Evolutionary conservation across 2,888 invertebrate genomes (phyloP), one percentile per base, ranked within the genome.

Genomic region (Micoletzkya japonica): DNA sequence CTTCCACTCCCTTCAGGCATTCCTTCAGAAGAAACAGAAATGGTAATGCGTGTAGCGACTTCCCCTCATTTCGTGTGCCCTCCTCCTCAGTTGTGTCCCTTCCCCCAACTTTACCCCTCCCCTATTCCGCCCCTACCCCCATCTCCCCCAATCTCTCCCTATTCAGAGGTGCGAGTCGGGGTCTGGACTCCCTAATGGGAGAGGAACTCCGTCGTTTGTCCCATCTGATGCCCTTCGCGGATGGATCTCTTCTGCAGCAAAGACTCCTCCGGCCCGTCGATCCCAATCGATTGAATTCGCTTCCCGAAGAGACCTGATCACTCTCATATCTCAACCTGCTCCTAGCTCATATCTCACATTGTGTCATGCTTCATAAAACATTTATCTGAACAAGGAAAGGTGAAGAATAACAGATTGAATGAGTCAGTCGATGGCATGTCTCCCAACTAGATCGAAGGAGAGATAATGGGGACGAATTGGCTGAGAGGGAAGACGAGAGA

Each of bases 341-440:
- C n/a, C n/a, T n/a, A n/a, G n/a, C n/a, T n/a, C n/a, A n/a, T n/a
- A n/a, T n/a, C n/a, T n/a, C n/a, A n/a, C n/a, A n/a, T n/a, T n/a
- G n/a, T n/a, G n/a, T n/a, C n/a, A n/a, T n/a, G n/a, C n/a, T n/a
- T n/a, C 49, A 14, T n/a, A 49, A 49, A 49, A 49, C 49, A 49
- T 49, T n/a, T n/a, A n/a, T n/a, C n/a, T n/a, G n/a, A n/a, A n/a
- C n/a, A n/a, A n/a, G n/a, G n/a, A n/a, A n/a, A n/a, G n/a, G n/a
- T n/a, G n/a, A n/a, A n/a, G n/a, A n/a, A n/a, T n/a, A n/a, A n/a
- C n/a, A n/a, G n/a, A n/a, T n/a, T 17, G n/a, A 57, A n/a, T n/a
- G n/a, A n/a, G n/a, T 75, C 56, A 79, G 61, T 79, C 79, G 49
- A 79, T 70, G 20, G 77, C 74, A 71, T 79, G 79, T 24, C 71